These are phyloP conservation scores for Micropterix aruncella DNA, from an alignment of 2,888 invertebrate genomes.

Conservation along the genomic window DNA sequence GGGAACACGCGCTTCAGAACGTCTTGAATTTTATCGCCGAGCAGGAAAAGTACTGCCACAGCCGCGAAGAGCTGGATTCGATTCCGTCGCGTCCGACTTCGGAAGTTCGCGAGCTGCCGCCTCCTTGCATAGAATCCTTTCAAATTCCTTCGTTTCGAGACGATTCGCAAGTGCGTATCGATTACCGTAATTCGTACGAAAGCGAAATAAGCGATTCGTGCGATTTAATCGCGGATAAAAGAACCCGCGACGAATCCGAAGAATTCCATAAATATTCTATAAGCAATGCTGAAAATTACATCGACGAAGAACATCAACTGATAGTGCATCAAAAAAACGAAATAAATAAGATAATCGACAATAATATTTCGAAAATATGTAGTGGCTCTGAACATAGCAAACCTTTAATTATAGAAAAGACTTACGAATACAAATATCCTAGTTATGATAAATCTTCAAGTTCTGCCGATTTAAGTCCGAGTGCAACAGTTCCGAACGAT, in stretches of 20 bases:
- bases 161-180: constrained; percentile 6
- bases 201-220: constrained; percentile 28
- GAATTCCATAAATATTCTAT: constrained; percentile 27
- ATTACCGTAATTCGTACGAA: constrained; percentile 9
- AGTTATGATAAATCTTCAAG: constrained; percentile 2
- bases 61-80: constrained; percentile 43
- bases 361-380: constrained; percentile 14
- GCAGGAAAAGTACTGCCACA: constrained; percentile 56
- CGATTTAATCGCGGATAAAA: constrained; percentile 27
- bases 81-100: constrained; percentile 38
- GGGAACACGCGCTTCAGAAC: constrained; percentile 56
- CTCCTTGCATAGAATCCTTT: constrained; percentile 24
- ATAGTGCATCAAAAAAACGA: constrained; percentile 36
- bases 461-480: too few relatives aligned
- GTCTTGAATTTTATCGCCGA: constrained; percentile 64
- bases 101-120: constrained; percentile 41
- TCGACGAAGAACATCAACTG: constrained; percentile 26
- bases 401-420: constrained; percentile 1
- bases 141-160: constrained; percentile 13
- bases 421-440: background rate
- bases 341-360: constrained; percentile 29
- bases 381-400: background rate
- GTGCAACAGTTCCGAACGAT: too few relatives aligned
- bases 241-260: constrained; percentile 30
- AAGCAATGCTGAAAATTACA: constrained; percentile 30